phyloP scores from a whole-genome alignment of 2,113 vertebrate species.

The Elephantulus edwardii region DNA sequence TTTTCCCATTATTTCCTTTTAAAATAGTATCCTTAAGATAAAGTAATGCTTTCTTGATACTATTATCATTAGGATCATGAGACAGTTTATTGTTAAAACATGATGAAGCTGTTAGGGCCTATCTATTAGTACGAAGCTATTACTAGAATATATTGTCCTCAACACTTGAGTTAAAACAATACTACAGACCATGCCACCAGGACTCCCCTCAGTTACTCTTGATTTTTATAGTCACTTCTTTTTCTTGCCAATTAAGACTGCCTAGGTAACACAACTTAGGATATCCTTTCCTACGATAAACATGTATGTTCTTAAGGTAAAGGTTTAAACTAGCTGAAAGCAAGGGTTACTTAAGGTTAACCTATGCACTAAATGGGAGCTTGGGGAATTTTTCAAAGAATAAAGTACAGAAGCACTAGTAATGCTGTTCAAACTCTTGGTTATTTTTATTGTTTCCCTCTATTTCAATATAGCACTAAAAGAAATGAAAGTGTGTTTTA shows the following conservation, averaged over 20 bases:
- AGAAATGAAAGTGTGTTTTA: conserved; percentile 22
- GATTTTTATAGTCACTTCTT: neutral
- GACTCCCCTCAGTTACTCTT: too few species aligned
- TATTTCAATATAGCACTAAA: neutral
- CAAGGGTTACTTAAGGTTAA: too few species aligned
- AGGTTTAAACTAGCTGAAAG: conserved; percentile 17
- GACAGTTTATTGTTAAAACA: neutral
- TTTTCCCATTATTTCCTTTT: conserved; percentile 27
- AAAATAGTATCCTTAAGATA: conserved; percentile 48
- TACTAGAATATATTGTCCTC: neutral
- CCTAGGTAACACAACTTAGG: neutral
- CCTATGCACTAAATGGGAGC: conserved; percentile 7
- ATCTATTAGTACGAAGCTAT: neutral
- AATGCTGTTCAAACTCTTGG: neutral
- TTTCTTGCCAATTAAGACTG: neutral
- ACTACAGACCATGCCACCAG: neutral
- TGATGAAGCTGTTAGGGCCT: neutral
- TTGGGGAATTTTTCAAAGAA: neutral
- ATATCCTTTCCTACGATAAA: conserved; percentile 4
- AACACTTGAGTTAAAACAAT: neutral
- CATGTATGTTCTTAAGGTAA: neutral
- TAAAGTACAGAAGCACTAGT: conserved; percentile 10
- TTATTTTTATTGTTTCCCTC: conserved; percentile 16
- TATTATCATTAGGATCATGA: neutral
- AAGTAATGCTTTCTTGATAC: conserved; percentile 2